Base-by-base conservation (phyloP, 2,888 invertebrate species). In the Pandemis cinnamomeana region DNA sequence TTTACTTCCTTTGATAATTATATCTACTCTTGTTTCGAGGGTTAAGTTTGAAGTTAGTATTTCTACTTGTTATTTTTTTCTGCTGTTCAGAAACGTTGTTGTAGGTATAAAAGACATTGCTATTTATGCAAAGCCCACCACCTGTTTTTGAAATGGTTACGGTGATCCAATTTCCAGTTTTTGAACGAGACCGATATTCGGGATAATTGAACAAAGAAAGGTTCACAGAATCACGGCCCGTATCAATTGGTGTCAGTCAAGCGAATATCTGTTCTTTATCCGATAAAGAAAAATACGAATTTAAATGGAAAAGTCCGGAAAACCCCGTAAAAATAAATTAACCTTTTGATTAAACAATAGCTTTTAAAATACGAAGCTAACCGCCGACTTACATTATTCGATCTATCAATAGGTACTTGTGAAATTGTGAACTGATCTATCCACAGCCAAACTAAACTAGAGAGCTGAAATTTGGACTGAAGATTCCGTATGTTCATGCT, bases 171-270 rank as follows among this genome's bases (percentile, higher is more conserved):
- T 55, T 55, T 8, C 55, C 8, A 20, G 8, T 55, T 55, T n/a
- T 55, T 20, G 20, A 7, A 55, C 20, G 20, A 53, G 51, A 7
- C 20, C 8, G 55, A n/a, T 51, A 51, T 55, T 55, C 8, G 8
- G 55, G 55, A 20, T 55, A 55, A 55, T 20, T 55, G 55, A 20
- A 20, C 55, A 55, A 55, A 55, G 55, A 20, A 53, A 55, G 55
- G 15, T 55, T 55, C 55, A 55, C 20, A 55, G 55, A 55, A 55
- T 55, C 55, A 15, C 55, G 7, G 55, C 55, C 55, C 55, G 55
- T 55, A 55, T 55, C 55, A 55, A 20, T 55, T 55, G 20, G 15
- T 55, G 55, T 55, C 55, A 55, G 20, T 55, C 55, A 55, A 11
- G 55, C 8, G 20, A 20, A 8, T 15, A 55, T 1, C 51, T 55